Percentiles rank a stretch among this genome's conserved stretches.
phyloP scores from a whole-genome alignment of 2,888 invertebrate genomes.

The Anthoptus insignis region DNA sequence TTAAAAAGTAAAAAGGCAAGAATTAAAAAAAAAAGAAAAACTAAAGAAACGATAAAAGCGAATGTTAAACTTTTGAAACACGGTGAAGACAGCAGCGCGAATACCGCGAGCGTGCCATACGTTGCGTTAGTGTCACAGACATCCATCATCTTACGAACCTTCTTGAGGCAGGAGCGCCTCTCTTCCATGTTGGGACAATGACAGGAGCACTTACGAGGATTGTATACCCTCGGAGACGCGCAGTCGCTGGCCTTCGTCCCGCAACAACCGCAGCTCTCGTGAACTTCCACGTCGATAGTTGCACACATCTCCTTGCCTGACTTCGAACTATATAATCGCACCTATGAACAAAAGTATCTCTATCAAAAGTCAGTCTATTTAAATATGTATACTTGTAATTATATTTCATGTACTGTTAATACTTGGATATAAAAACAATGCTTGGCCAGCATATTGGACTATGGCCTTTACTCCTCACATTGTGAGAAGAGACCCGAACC shows the following conservation, averaged over 20 bases:
- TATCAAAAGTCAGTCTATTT: not conserved
- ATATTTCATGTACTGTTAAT: too few species aligned
- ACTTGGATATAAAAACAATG: too few species aligned
- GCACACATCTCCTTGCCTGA: conserved; percentile 75
- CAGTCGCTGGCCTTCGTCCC: conserved; percentile 63
- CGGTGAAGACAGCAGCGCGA: conserved; percentile 34
- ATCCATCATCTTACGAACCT: conserved; percentile 85
- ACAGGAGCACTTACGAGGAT: conserved; percentile 84
- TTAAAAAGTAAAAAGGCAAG: conserved; percentile 25
- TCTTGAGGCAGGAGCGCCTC: conserved; percentile 71
- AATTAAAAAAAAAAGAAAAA: conserved; percentile 28
- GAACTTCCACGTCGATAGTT: conserved; percentile 72
- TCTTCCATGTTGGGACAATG: conserved; percentile 79
- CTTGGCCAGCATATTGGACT: too few species aligned
- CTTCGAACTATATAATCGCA: conserved; percentile 74
- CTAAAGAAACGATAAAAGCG: conserved; percentile 48
- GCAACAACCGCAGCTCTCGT: conserved; percentile 75
- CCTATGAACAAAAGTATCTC: conserved; percentile 60
- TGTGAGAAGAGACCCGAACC: too few species aligned
- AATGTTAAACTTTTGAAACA: conserved; percentile 51
- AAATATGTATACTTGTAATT: too few species aligned
- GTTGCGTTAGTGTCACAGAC: conserved; percentile 71
- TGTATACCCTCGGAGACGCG: conserved; percentile 67
- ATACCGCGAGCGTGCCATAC: conserved; percentile 61
- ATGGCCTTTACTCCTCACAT: too few species aligned